Evolutionary conservation across 2,113 vertebrate genomes (phyloP), one percentile per base, ranked within the genome.

Genomic region (Megaptera novaeangliae): DNA sequence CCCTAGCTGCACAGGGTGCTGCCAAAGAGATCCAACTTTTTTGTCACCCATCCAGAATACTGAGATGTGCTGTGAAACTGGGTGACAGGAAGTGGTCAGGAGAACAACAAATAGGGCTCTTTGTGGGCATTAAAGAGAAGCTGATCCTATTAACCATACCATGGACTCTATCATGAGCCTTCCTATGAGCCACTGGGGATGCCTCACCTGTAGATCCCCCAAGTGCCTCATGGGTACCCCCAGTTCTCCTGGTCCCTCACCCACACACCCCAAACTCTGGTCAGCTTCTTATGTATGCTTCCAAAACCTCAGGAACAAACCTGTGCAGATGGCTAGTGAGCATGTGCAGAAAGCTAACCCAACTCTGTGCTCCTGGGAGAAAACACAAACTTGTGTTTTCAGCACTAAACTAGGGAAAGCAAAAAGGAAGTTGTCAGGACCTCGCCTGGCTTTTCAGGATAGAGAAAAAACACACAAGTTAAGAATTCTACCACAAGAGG

Each of bases 261-360:
- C 1, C 46, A 88, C 14, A 34, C n/a, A 34, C 3, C 6, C 0
- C 25, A 1, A 3, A 57, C 18, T 31, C 36, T 55, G 17, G 4
- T 2, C 25, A 66, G n/a, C 46, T 90, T 31, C 7, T 11, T 36
- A 14, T 34, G 46, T 78, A 44, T 57, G 8, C 29, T 52, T 18
- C 11, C 63, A 80, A 91, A 57, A 20, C 27, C 11, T 25, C 5
- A 15, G 66, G 61, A 80, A 21, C 8, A 66, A 41, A 8, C 13
- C 15, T 91, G 80, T 39, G 21, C 13, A 41, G 27, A 44, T 55
- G 64, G n/a, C 6, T 66, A 68, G 5, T 81, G 8, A 91, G 5
- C 10, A 29, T 81, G 15, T 81, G 36, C 59, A 77, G 57, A 89
- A 59, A 74, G 4, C 4, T 61, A 12, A 6, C 10, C 15, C 46